These are phyloP conservation scores for Prionailurus viverrinus DNA, from an alignment of 2,113 vertebrate genomes.

Conservation along the genomic window DNA sequence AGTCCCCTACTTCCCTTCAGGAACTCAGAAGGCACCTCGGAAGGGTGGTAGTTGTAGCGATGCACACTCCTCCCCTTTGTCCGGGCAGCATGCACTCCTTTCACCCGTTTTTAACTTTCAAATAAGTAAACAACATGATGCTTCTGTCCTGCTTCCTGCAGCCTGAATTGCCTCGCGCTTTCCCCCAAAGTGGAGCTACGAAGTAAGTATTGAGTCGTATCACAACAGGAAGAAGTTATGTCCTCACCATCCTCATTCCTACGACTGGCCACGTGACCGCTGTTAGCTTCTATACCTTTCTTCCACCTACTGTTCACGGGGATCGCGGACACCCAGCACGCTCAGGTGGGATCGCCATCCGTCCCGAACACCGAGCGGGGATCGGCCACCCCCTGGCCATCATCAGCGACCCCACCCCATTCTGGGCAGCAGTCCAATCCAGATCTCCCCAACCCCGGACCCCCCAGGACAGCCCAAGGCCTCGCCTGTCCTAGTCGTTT, in stretches of 20 bases:
- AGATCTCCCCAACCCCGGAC: background rate
- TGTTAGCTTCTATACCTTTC: background rate
- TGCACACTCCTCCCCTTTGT: background rate
- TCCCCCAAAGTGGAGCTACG: background rate
- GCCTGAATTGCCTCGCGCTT: background rate
- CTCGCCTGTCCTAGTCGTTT: background rate
- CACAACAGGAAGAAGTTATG: conserved; percentile 10
- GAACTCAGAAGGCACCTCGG: background rate
- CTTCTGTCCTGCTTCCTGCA: background rate
- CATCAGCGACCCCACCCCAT: background rate
- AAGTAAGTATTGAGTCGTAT: background rate
- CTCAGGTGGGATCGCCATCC: background rate
- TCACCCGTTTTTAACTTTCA: background rate
- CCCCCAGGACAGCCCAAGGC: background rate
- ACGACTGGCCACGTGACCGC: background rate
- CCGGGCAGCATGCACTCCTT: background rate
- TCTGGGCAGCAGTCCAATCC: background rate
- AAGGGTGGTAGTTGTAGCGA: background rate
- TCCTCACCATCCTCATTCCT: background rate
- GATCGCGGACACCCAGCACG: background rate
- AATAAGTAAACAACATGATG: background rate
- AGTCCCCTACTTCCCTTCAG: background rate
- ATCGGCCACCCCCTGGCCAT: background rate
- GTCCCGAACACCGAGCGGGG: background rate
- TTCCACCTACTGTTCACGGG: background rate